Conservation (phyloP, 2,113 vertebrate genomes). For the Lethenteron reissneri region DNA sequence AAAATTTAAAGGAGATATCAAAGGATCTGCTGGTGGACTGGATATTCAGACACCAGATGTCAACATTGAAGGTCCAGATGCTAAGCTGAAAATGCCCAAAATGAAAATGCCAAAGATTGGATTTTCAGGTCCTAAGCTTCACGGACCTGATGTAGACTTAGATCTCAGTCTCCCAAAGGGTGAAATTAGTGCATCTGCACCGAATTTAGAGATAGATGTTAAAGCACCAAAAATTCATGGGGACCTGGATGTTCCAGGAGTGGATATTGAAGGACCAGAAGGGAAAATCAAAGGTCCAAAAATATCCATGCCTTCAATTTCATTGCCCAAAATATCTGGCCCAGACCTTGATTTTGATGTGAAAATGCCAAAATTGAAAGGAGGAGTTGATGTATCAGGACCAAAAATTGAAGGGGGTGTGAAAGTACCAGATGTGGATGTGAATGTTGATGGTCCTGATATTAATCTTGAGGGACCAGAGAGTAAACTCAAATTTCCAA, state of each 20-base stretch:
- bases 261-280: accelerated
- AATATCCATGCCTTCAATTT: too few species aligned
- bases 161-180: slow-evolving; percentile 11
- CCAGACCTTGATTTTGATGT: neutral
- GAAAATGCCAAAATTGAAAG: slow-evolving; percentile 2
- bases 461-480: slow-evolving; percentile 6
- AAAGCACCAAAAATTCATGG: neutral
- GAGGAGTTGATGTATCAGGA: neutral
- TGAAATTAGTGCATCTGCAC: slow-evolving; percentile 10
- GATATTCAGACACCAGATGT: neutral
- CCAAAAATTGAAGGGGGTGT: neutral
- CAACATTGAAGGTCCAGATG: neutral
- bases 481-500: accelerated
- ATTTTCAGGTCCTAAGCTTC: slow-evolving; percentile 10
- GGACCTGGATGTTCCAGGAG: accelerated
- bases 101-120: slow-evolving; percentile 22
- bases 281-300: slow-evolving; percentile 10
- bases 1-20: neutral
- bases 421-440: neutral
- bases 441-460: slow-evolving; percentile 12
- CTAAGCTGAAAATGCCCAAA: slow-evolving; percentile 15
- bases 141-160: slow-evolving; percentile 5
- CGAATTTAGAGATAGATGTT: slow-evolving; percentile 4
- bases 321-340: too few species aligned
- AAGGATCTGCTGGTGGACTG: neutral